Conservation (phyloP, 2,113 vertebrate genomes). For the Cavia aperea region DNA sequence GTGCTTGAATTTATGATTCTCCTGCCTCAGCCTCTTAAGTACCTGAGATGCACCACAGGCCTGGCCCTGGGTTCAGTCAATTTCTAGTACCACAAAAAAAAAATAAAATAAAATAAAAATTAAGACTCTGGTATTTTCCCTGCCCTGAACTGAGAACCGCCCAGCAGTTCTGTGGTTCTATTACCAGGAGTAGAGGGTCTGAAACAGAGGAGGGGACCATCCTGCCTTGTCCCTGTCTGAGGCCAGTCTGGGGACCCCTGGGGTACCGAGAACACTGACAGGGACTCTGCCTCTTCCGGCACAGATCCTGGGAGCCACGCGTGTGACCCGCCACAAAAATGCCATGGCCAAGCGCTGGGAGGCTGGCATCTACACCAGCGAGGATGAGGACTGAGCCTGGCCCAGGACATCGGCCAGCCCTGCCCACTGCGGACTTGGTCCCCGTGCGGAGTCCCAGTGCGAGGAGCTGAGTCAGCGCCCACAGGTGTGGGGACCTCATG, state of each 20-base stretch:
- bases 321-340: conserved; percentile 53
- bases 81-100: background rate
- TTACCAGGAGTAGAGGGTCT: background rate
- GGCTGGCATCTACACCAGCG: background rate
- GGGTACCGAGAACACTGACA: accelerated
- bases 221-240: background rate
- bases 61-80: background rate
- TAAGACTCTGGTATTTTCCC: background rate
- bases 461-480: background rate
- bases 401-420: background rate
- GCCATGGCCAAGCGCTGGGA: conserved; percentile 57
- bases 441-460: accelerated
- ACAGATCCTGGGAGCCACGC: conserved; percentile 60
- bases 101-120: background rate
- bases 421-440: accelerated
- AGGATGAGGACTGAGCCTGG: conserved; percentile 49
- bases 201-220: background rate
- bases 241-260: accelerated
- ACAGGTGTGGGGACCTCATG: accelerated
- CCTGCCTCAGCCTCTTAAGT: background rate
- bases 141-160: background rate
- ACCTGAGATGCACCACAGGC: background rate
- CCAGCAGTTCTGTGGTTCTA: no score
- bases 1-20: background rate
- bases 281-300: background rate